phyloP scores from a whole-genome alignment of 64 coral and sea anemone genomes.

The Anthopleura sola region DNA sequence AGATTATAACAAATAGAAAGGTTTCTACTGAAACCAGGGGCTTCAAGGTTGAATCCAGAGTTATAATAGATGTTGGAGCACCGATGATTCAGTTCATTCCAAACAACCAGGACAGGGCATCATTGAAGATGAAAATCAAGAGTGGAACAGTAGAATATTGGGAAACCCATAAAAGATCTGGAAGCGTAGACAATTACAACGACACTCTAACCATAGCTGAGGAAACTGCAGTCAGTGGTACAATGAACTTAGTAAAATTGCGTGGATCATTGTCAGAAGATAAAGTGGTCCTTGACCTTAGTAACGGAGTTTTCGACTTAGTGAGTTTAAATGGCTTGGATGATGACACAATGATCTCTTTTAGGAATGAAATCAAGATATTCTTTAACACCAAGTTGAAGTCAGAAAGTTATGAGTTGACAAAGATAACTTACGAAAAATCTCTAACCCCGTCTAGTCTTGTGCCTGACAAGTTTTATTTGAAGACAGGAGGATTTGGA shows the following conservation, averaged over 20 bases:
- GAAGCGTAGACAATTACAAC: slow-evolving; percentile 13
- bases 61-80: slow-evolving; percentile 26
- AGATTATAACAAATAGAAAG: background rate
- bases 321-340: background rate
- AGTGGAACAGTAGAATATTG: slow-evolving; percentile 23
- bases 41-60: slow-evolving; percentile 13
- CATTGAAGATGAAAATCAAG: slow-evolving; percentile 33
- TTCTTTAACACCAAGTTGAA: slow-evolving; percentile 29
- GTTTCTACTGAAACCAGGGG: slow-evolving; percentile 4
- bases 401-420: slow-evolving; percentile 29
- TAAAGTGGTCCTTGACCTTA: slow-evolving; percentile 44
- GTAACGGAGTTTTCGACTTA: slow-evolving; percentile 28
- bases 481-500: slow-evolving; percentile 24
- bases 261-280: slow-evolving; percentile 4
- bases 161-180: background rate
- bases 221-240: background rate
- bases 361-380: slow-evolving; percentile 28
- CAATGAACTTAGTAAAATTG: slow-evolving; percentile 41
- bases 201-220: slow-evolving; percentile 19
- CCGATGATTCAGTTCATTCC: slow-evolving; percentile 22
- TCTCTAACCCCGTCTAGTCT: slow-evolving; percentile 23
- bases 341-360: background rate
- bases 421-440: slow-evolving; percentile 30
- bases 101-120: slow-evolving; percentile 49
- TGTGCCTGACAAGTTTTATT: slow-evolving; percentile 49